These are phyloP conservation scores for Leucophenga montana DNA, from an alignment of 2,888 invertebrate genomes.

Conservation along the genomic window DNA sequence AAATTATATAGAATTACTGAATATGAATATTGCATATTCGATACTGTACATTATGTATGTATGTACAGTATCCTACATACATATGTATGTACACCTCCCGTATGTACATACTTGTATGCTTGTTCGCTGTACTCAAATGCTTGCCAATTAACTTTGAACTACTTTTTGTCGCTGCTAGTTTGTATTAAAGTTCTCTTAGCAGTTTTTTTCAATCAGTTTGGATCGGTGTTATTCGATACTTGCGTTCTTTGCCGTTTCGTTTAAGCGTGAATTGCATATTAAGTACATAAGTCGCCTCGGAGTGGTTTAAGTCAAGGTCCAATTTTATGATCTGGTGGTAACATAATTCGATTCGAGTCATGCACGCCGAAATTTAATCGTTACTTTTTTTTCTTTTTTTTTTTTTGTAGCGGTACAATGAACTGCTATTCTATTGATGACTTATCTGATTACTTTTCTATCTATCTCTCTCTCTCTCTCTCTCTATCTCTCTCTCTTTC, in stretches of 20 bases:
- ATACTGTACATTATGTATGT: too few species aligned
- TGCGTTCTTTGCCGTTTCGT: not conserved
- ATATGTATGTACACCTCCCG: too few species aligned
- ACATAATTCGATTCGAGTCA: too few species aligned
- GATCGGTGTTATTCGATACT: not conserved
- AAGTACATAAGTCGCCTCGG: not conserved
- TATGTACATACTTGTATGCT: too few species aligned
- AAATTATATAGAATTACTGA: too few species aligned
- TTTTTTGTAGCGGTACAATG: not conserved
- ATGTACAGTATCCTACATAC: too few species aligned
- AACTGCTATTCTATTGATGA: not conserved
- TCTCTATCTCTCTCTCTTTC: not conserved
- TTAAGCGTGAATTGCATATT: not conserved
- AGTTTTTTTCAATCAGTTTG: not conserved
- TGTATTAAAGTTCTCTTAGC: not conserved
- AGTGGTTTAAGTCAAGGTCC: slow-evolving; percentile 14
- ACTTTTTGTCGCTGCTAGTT: not conserved
- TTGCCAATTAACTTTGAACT: slow-evolving; percentile 25
- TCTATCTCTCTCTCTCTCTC: not conserved
- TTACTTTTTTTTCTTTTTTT: too few species aligned
- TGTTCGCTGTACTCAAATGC: not conserved
- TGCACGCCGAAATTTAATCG: too few species aligned
- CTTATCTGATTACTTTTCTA: not conserved
- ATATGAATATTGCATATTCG: too few species aligned
- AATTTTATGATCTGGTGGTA: not conserved